Conservation (phyloP, 2,113 vertebrate species). For the Brienomyrus brachyistius region DNA sequence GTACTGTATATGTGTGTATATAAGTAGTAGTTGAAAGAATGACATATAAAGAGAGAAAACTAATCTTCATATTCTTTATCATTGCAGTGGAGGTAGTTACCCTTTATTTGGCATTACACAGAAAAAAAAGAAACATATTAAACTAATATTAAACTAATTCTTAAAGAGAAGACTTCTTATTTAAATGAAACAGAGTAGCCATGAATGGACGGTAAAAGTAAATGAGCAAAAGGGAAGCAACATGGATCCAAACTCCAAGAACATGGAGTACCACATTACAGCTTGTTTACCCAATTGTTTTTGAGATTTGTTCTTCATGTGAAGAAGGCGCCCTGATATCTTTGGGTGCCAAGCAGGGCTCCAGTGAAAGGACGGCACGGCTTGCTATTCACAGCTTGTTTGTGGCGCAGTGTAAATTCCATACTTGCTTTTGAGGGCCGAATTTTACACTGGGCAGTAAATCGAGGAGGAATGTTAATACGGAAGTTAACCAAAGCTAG, state of each 20-base stretch:
- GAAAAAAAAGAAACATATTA: neutral
- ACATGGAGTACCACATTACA: neutral
- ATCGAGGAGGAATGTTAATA: slow-evolving; percentile 38
- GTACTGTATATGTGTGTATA: neutral
- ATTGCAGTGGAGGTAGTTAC: neutral
- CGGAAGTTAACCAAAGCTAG: slow-evolving; percentile 36
- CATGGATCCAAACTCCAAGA: neutral
- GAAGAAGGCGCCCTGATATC: neutral
- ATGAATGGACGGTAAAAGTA: neutral
- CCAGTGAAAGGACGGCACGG: neutral
- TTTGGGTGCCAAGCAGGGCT: neutral
- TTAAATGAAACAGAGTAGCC: neutral
- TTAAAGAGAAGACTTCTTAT: neutral
- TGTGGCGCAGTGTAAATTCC: slow-evolving; percentile 35
- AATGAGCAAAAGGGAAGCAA: neutral
- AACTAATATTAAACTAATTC: neutral
- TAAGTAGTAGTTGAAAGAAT: neutral
- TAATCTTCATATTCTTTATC: neutral
- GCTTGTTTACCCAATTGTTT: neutral
- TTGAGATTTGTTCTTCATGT: neutral
- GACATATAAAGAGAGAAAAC: neutral
- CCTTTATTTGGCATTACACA: neutral
- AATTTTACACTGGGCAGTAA: slow-evolving; percentile 37
- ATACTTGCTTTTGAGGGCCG: slow-evolving; percentile 30
- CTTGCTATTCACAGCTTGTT: slow-evolving; percentile 32